phyloP scores from a whole-genome alignment of 2,797 vertebrate species.

The Mormyrops attenuatus region DNA sequence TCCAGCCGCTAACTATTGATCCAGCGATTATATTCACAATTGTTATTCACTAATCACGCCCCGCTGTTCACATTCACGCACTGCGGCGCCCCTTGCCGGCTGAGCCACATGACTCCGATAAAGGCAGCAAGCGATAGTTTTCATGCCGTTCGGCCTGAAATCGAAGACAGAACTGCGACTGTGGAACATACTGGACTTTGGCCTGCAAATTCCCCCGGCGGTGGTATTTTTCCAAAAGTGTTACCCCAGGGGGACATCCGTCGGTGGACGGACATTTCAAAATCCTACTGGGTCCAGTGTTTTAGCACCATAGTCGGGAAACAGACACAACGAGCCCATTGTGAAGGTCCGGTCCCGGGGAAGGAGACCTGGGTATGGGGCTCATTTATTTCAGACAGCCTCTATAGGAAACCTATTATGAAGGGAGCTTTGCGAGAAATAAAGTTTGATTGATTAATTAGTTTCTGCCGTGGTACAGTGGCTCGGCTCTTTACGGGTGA shows the following conservation, averaged over 20 bases:
- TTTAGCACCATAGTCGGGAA: background rate
- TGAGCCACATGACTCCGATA: background rate
- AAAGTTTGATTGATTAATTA: slow-evolving; percentile 20
- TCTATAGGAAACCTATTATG: slow-evolving; percentile 3
- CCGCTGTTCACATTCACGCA: background rate
- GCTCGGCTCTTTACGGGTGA: background rate
- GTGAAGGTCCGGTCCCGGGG: background rate
- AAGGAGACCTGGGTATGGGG: background rate
- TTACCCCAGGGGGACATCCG: background rate
- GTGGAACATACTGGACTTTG: background rate
- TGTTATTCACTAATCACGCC: background rate
- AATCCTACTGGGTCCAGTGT: background rate
- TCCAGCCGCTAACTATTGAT: background rate
- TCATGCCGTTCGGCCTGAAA: background rate
- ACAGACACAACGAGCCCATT: background rate
- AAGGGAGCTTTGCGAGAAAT: slow-evolving; percentile 5
- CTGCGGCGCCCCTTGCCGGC: background rate
- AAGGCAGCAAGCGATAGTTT: background rate
- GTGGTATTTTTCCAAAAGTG: background rate
- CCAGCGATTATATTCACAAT: background rate
- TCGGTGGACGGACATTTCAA: background rate
- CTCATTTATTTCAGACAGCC: background rate
- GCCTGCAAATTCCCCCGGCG: background rate
- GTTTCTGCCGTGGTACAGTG: background rate
- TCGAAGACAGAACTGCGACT: background rate